Evolutionary conservation across 2,113 vertebrate species (phyloP), one percentile per base, ranked within the genome.

Genomic region (Mungos mungo): DNA sequence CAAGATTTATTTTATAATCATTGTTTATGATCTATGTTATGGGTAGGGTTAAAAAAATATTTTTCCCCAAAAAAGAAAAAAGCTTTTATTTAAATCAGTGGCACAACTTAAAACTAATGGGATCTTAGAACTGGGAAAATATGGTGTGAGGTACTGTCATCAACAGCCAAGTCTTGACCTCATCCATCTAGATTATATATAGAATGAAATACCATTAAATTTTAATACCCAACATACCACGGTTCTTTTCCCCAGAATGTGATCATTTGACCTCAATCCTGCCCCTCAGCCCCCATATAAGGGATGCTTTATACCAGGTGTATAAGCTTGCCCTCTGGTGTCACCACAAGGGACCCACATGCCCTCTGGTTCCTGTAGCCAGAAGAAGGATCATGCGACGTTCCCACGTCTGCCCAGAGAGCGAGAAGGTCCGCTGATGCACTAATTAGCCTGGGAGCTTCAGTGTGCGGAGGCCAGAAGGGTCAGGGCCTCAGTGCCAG

Each of bases 1-100:
- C 9, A 90, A 31, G 57, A 45, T 95, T 60, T 94, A 52, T 81
- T 94, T 88, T 88, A 88, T 35, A 38, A 81, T 93, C 23, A 65
- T 50, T 74, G 31, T 84, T 74, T 76, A 76, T 93, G 27, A 66
- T 93, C 33, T 29, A 66, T 19, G 3, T 52, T 77, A 52, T 25
- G 25, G 19, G 19, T 68, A 66, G 18, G 10, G 29, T 85, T 38
- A 82, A 85, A 47, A 77, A 86, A 38, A 1, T n/a, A 27, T 33
- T n/a, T 77, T 6, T 23, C 31, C 47, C 7, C 1, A 57, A 80
- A 60, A 60, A 60, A 60, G 16, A 54, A 54, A 54, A 54, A 54
- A 54, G 15, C n/a, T 79, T 35, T 63, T n/a, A n/a, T n/a, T 93
- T 88, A 63, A 94, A 63, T 81, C 9, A 9, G 29, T 41, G 23